Percentiles rank a stretch among this genome's conserved stretches.
These are phyloP conservation scores for Zalophus californianus DNA, from an alignment of 2,797 vertebrate species.

Conservation along the genomic window DNA sequence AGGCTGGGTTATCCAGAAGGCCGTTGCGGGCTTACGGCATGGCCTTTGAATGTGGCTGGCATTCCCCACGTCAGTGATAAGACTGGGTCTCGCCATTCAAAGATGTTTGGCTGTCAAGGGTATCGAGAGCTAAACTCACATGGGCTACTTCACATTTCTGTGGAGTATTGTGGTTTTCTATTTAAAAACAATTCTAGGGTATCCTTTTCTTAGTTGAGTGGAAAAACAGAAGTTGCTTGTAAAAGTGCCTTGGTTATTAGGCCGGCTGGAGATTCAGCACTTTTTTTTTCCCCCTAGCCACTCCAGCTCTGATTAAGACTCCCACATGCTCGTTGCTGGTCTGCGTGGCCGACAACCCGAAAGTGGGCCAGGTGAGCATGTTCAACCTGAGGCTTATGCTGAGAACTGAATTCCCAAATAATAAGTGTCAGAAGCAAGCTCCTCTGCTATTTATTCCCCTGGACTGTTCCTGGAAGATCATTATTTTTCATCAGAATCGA, in stretches of 20 bases:
- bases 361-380: background rate
- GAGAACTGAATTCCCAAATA: conserved; percentile 54
- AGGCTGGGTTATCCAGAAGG: background rate
- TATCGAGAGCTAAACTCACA: background rate
- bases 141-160: background rate
- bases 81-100: background rate
- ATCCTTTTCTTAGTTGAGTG: background rate
- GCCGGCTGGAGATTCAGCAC: background rate
- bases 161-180: background rate
- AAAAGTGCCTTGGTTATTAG: conserved; percentile 25
- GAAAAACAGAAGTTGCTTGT: background rate
- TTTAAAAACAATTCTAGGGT: conserved; percentile 9
- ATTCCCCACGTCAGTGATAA: too few species aligned
- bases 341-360: background rate
- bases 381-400: background rate
- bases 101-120: background rate
- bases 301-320: background rate
- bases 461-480: conserved; percentile 73
- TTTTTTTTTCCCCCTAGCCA: background rate
- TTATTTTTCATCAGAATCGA: conserved; percentile 77
- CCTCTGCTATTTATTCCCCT: conserved; percentile 64
- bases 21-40: fast-evolving
- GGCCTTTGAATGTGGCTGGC: background rate
- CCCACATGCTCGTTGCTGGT: background rate
- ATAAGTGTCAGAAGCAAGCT: conserved; percentile 58